Base-by-base conservation (phyloP, 2,888 invertebrate species). In the Portevinia maculata region DNA sequence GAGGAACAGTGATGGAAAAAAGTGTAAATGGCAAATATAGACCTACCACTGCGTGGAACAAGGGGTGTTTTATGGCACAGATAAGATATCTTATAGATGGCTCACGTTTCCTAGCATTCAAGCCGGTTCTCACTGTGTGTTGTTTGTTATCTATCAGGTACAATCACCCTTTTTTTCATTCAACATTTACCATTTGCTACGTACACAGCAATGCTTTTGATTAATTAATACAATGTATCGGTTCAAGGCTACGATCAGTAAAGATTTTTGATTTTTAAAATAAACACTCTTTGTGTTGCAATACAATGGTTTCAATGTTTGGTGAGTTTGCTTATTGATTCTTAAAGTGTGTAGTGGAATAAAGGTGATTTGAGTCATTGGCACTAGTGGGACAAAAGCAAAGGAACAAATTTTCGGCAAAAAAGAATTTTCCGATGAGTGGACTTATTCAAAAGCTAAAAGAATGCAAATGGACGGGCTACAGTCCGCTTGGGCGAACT, bases 41-140 rank as follows among this genome's bases (percentile, higher is more conserved):
- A 53, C 37, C 62, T 34, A 41, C 15, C 24, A 39, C 15, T 15
- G 55, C 28, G 41, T 39, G 48, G 19, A 28, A 81, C 70, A 76
- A 76, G 65, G 83, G 67, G 83, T 78, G 83, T 67, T 71, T 71
- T 78, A 67, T 57, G 67, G 44, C 52, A 76, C 21, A 83, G 83
- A 83, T 83, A 83, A 73, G 83, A 78, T 75, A 79, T 65, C 71
- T 39, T 41, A 50, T 57, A 32, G 70, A 81, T 70, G 67, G 55
- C 83, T 78, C 83, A 83, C 83, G 83, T 83, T 78, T 75, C 64
- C 37, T 70, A n/a, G 76, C 65, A 52, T 48, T 71, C 24, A 21
- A 41, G 44, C 9, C 39, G 70, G 7, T 76, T 70, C 76, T 59
- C 52, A 69, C 28, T 65, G 53, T 30, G 53, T 50, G 15, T 64